phyloP scores from a whole-genome alignment of 2,113 vertebrate species.

The Rhinichthys klamathensis region DNA sequence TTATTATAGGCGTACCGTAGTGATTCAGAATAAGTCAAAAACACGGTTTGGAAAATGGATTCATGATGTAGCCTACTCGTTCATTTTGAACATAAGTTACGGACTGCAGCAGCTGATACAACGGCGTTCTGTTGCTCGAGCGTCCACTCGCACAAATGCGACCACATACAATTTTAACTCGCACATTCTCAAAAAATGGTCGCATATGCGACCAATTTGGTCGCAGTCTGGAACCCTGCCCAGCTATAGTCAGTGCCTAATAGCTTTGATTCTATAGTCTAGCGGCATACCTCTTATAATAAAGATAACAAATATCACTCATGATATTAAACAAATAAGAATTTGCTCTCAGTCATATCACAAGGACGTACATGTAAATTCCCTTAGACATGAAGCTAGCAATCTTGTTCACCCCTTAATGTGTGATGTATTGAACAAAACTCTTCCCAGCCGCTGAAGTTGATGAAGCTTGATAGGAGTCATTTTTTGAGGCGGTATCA shows the following conservation, averaged over 20 bases:
- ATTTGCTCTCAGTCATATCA: slow-evolving; percentile 27
- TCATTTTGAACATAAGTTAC: too few species aligned
- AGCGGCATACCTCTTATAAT: not conserved
- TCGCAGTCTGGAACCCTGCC: too few species aligned
- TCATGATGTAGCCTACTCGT: too few species aligned
- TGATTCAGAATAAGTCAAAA: too few species aligned
- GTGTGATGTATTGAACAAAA: slow-evolving; percentile 71
- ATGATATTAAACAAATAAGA: slow-evolving; percentile 50
- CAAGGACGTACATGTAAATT: slow-evolving; percentile 40
- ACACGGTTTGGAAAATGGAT: too few species aligned
- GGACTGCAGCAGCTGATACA: too few species aligned
- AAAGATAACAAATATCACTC: slow-evolving; percentile 29
- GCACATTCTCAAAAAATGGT: too few species aligned
- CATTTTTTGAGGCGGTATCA: slow-evolving; percentile 53
- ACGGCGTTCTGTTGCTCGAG: too few species aligned
- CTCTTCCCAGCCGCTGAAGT: slow-evolving; percentile 66
- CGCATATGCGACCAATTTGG: too few species aligned
- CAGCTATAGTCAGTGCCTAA: not conserved
- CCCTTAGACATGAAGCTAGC: slow-evolving; percentile 55
- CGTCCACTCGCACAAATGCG: too few species aligned
- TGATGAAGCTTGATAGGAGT: slow-evolving; percentile 74
- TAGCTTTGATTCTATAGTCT: slow-evolving; percentile 2
- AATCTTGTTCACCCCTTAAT: slow-evolving; percentile 64
- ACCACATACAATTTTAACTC: too few species aligned
- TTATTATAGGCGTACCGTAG: too few species aligned